phyloP scores from a whole-genome alignment of 2,797 vertebrate genomes.

The Crypturellus tataupa region DNA sequence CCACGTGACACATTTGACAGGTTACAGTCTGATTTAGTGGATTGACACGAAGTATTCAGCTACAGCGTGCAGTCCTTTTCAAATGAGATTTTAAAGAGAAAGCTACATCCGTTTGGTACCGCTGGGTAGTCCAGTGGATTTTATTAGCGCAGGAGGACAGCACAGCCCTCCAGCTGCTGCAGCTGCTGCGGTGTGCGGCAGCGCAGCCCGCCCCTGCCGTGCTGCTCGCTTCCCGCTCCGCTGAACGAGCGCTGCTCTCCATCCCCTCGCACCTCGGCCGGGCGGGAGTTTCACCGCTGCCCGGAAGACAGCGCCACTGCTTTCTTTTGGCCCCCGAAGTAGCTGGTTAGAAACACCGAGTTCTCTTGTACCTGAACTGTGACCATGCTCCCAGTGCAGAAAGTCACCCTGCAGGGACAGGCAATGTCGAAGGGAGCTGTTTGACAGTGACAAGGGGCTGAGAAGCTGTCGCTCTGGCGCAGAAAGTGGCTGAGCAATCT shows the following conservation, averaged over 20 bases:
- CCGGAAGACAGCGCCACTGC: too few relatives aligned
- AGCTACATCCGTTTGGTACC: background rate
- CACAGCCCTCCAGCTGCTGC: background rate
- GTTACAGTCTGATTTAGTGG: background rate
- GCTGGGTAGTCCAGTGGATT: background rate
- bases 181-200: background rate
- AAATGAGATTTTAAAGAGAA: background rate
- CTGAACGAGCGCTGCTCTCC: background rate
- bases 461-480: background rate
- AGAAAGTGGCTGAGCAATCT: background rate
- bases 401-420: background rate
- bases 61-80: background rate
- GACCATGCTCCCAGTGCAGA: background rate
- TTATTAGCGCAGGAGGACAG: background rate
- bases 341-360: background rate
- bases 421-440: background rate
- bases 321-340: background rate
- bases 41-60: background rate
- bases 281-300: too few relatives aligned
- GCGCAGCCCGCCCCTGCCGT: fast-evolving
- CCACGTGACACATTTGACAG: background rate
- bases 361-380: background rate
- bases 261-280: too few relatives aligned
- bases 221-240: background rate
- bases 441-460: background rate